Percentiles rank a stretch among this genome's conserved stretches.
These are phyloP conservation scores for Anastatus disparis DNA, from an alignment of 1,140 invertebrate species.

Conservation along the genomic window DNA sequence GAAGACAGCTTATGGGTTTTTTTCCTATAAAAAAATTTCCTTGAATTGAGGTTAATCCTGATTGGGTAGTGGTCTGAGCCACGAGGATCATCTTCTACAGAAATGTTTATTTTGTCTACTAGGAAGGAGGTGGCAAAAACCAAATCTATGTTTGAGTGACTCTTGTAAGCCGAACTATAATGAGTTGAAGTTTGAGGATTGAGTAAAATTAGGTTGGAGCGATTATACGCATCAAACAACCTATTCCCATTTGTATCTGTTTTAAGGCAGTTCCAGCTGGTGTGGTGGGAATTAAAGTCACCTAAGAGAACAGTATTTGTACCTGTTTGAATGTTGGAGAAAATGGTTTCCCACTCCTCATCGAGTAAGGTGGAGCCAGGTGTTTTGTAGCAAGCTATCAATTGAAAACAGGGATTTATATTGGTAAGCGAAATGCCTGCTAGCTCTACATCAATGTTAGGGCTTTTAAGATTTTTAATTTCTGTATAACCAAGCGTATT, in stretches of 20 bases:
- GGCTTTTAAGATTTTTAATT: neutral
- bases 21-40: too few species aligned
- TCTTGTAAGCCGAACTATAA: too few species aligned
- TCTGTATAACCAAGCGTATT: neutral
- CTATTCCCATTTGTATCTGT: constrained; percentile 18
- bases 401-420: neutral
- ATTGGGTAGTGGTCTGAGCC: too few species aligned
- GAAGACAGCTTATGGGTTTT: too few species aligned
- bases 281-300: constrained; percentile 34
- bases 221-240: neutral
- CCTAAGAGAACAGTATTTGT: constrained; percentile 3
- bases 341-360: neutral
- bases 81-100: too few species aligned
- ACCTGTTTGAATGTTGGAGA: neutral
- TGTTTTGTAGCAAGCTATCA: neutral
- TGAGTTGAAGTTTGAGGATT: too few species aligned
- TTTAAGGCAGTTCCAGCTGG: constrained; percentile 21
- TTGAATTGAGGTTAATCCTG: too few species aligned
- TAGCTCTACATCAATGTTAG: neutral
- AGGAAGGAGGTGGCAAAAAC: too few species aligned
- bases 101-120: too few species aligned
- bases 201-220: too few species aligned
- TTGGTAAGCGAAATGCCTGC: neutral
- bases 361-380: neutral
- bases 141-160: too few species aligned